Evolutionary conservation across 2,888 invertebrate species (phyloP).

Genomic region (Acleris cristana): DNA sequence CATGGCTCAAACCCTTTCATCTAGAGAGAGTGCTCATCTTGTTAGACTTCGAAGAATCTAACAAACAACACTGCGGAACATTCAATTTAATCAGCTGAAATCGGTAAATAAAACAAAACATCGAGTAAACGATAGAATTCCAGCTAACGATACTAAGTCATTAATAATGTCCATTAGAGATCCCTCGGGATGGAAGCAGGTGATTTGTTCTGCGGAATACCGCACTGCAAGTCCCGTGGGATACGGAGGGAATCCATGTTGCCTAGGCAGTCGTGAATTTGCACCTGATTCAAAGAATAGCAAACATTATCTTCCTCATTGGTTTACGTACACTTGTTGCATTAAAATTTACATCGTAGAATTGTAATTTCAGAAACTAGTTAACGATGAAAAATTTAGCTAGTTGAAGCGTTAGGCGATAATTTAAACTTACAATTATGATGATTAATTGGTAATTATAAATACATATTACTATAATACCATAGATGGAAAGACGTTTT

Average conservation of each 20-base stretch:
- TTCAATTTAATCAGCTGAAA: conserved; percentile 3
- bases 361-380: too few relatives aligned
- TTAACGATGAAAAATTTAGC: too few relatives aligned
- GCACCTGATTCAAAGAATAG: conserved; percentile 19
- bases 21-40: too few relatives aligned
- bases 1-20: too few relatives aligned
- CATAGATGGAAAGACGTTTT: too few relatives aligned
- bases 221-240: conserved; percentile 39
- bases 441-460: too few relatives aligned
- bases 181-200: conserved; percentile 33
- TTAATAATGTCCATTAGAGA: conserved; percentile 37
- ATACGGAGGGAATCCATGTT: conserved; percentile 36
- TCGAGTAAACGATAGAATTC: background rate
- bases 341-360: too few relatives aligned
- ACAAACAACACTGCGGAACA: background rate
- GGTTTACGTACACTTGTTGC: too few relatives aligned
- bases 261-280: conserved; percentile 17
- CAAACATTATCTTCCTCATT: background rate
- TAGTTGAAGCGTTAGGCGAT: too few relatives aligned
- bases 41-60: too few relatives aligned
- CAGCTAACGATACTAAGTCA: conserved; percentile 25
- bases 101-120: conserved; percentile 11
- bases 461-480: too few relatives aligned
- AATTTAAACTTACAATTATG: too few relatives aligned
- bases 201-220: conserved; percentile 47